Evolutionary conservation across 2,888 invertebrate species (phyloP).

Genomic region (Andrena camellia): DNA sequence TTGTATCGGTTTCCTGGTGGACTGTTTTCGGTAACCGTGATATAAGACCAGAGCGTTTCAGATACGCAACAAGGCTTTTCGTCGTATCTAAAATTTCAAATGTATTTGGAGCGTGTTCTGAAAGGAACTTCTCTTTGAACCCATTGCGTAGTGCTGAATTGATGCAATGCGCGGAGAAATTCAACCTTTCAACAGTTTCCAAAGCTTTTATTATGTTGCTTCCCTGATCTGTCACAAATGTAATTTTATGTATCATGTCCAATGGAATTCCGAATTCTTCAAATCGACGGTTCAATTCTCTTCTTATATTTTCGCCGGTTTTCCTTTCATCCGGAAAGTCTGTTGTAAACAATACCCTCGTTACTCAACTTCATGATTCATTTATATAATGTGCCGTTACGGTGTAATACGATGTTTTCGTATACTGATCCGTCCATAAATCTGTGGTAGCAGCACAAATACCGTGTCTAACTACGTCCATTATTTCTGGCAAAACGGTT

Average conservation of each 20-base stretch:
- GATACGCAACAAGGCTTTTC: too few relatives aligned
- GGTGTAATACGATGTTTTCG: conserved; percentile 3
- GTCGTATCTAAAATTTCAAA: too few relatives aligned
- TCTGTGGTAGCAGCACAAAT: neutral
- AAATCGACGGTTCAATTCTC: neutral
- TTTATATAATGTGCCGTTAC: conserved; percentile 8
- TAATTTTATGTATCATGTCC: neutral
- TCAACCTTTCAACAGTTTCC: too few relatives aligned
- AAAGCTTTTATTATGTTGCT: too few relatives aligned
- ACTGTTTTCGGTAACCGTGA: too few relatives aligned
- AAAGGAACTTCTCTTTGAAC: conserved; percentile 10
- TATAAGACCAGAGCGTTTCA: too few relatives aligned
- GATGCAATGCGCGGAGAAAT: too few relatives aligned
- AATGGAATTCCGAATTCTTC: conserved; percentile 21
- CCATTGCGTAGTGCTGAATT: neutral
- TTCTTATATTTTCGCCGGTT: neutral
- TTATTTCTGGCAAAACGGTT: too few relatives aligned
- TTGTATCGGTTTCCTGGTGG: too few relatives aligned
- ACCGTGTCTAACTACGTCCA: too few relatives aligned
- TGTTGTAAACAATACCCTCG: conserved; percentile 10
- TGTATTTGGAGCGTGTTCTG: neutral
- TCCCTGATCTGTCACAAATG: too few relatives aligned
- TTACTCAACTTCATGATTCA: neutral
- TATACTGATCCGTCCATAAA: conserved; percentile 1
- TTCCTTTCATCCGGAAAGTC: conserved; percentile 11